phyloP scores from a whole-genome alignment of 2,888 invertebrate species.

The Pterostichus madidus region DNA sequence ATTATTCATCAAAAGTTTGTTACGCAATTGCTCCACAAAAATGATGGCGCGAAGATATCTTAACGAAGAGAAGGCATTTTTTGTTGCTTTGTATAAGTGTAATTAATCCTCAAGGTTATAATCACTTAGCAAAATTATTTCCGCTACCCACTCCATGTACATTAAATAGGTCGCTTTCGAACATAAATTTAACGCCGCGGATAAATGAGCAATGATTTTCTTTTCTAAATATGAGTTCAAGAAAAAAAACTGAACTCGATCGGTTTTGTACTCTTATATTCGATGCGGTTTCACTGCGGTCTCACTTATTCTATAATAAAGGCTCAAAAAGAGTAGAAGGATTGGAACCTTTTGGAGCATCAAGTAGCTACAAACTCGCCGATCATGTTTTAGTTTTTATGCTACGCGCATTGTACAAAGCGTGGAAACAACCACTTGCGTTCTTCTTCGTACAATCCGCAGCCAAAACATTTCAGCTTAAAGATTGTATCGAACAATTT shows the following conservation, averaged over 20 bases:
- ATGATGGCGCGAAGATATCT: not conserved
- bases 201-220: slow-evolving; percentile 28
- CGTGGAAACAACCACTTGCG: slow-evolving; percentile 14
- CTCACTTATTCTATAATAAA: no score
- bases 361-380: no score
- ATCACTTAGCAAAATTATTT: slow-evolving; percentile 29
- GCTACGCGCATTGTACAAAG: no score
- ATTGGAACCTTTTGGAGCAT: no score
- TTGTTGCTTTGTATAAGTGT: not conserved
- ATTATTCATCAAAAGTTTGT: not conserved
- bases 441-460: slow-evolving; percentile 10
- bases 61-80: slow-evolving; percentile 19
- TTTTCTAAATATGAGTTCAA: slow-evolving; percentile 1
- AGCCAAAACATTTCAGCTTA: not conserved
- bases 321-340: no score
- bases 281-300: slow-evolving; percentile 17
- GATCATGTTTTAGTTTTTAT: no score
- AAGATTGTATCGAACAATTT: not conserved
- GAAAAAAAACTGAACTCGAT: not conserved
- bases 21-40: not conserved
- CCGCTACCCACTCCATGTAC: slow-evolving; percentile 12
- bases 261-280: slow-evolving; percentile 9
- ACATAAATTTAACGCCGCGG: slow-evolving; percentile 16
- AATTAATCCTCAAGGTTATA: slow-evolving; percentile 21
- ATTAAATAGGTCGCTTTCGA: not conserved